Evolutionary conservation across 2,888 invertebrate genomes (phyloP), one percentile per base, ranked within the genome.

Genomic region (Lucinisca nassula): DNA sequence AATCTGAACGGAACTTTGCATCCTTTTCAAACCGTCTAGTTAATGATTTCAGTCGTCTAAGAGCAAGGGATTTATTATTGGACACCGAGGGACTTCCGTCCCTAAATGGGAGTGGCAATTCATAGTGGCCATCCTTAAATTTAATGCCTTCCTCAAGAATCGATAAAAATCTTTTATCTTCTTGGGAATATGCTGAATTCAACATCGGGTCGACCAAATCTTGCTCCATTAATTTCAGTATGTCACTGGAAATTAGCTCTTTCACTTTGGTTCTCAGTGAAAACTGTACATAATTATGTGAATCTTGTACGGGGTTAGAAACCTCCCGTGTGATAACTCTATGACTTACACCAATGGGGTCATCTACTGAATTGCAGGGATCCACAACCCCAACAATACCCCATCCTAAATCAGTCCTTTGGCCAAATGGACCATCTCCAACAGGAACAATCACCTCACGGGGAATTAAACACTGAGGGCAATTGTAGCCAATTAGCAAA

Each of bases 381-480:
- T 91, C 88, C 24, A 30, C 24, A 21, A 21, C 2, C 0, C 90
- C 90, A 24, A 88, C 87, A 14, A 90, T 81, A 40, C 86, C 70
- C 90, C 90, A 91, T 24, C 88, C 90, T 14, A 92, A 78, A 49
- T 87, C 87, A 14, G 91, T 89, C 78, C 87, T 82, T 14, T 83
- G 81, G 17, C 73, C 89, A 83, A 78, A 90, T 1, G 87, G 91
- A 27, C 83, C 85, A 58, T 90, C 75, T 17, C 73, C 83, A 61
- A 17, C 35, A 2, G 83, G 49, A 6, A 83, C 49, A 49, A 92
- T 79, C 0, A 89, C 75, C n/a, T 88, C 86, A 21, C 80, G 67
- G 27, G 92, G 93, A 6, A 78, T 37, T 17, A 92, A 70, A 14
- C 91, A 92, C 27, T 58, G 40, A n/a, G 90, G 73, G 67, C 91